Conservation (phyloP, 2,797 vertebrate species). For the Allobates femoralis region DNA sequence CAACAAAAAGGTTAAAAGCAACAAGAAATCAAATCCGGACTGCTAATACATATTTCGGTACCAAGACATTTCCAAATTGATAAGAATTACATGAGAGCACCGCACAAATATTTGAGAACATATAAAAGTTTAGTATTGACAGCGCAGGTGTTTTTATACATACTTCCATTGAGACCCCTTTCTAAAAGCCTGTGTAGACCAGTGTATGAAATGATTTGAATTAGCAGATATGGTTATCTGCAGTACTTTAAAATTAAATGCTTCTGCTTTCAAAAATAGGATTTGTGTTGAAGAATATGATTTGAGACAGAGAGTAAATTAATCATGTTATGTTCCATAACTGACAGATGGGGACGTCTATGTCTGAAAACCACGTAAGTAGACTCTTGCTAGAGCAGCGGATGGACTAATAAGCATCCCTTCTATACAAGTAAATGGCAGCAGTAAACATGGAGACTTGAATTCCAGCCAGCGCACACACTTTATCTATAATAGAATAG, state of each 20-base stretch:
- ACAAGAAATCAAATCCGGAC: neutral
- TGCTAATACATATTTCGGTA: neutral
- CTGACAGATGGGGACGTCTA: conserved; percentile 41
- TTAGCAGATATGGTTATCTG: neutral
- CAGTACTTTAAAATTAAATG: conserved; percentile 40
- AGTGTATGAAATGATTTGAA: neutral
- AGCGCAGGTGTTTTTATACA: conserved; percentile 31
- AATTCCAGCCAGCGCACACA: neutral
- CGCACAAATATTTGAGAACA: neutral
- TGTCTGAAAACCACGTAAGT: conserved; percentile 32
- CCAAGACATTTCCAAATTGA: neutral
- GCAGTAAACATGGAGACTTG: neutral
- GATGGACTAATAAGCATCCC: conserved; percentile 45
- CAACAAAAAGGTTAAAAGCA: conserved; percentile 16
- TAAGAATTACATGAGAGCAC: neutral
- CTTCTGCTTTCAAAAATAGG: conserved; percentile 46
- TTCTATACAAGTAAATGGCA: conserved; percentile 15
- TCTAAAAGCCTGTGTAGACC: conserved; percentile 11
- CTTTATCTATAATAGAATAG: conserved; percentile 7
- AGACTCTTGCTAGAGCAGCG: conserved; percentile 5
- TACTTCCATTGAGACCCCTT: neutral
- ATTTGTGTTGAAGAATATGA: conserved; percentile 41
- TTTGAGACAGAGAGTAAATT: conserved; percentile 20
- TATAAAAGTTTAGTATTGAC: conserved; percentile 21
- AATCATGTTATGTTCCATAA: conserved; percentile 34